Conservation (phyloP, 2,113 vertebrate species). For the Dasypus novemcinctus region DNA sequence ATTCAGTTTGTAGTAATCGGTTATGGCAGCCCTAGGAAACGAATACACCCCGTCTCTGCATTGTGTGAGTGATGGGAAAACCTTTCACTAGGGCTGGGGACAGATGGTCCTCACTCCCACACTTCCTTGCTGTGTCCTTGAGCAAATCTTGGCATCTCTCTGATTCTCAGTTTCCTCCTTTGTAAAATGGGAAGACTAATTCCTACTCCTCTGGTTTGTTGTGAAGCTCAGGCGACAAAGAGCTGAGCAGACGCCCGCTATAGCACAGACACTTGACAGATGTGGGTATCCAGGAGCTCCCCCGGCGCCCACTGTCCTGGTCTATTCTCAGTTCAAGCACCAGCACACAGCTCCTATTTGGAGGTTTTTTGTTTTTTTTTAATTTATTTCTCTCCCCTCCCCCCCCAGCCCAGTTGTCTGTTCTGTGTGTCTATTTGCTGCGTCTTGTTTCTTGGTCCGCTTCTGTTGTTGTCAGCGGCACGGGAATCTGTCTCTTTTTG, state of each 20-base stretch:
- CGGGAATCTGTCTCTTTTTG: no score
- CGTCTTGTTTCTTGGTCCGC: no score
- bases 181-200: not conserved
- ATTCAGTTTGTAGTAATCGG: no score
- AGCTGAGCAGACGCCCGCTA: not conserved
- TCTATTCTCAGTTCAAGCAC: not conserved
- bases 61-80: not conserved
- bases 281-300: rapidly evolving
- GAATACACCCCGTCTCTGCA: not conserved
- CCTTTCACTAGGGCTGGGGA: rapidly evolving
- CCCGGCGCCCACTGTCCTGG: rapidly evolving
- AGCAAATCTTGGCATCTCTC: not conserved
- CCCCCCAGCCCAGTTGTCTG: no score
- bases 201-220: not conserved
- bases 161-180: not conserved
- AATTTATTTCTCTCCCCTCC: no score
- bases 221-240: not conserved
- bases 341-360: not conserved
- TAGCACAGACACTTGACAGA: not conserved
- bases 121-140: not conserved
- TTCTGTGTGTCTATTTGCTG: no score
- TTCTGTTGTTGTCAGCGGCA: no score
- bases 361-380: no score
- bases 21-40: no score
- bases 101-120: not conserved